Evolutionary conservation across 2,888 invertebrate species (phyloP).

Genomic region (Rhorus exstirpatorius): DNA sequence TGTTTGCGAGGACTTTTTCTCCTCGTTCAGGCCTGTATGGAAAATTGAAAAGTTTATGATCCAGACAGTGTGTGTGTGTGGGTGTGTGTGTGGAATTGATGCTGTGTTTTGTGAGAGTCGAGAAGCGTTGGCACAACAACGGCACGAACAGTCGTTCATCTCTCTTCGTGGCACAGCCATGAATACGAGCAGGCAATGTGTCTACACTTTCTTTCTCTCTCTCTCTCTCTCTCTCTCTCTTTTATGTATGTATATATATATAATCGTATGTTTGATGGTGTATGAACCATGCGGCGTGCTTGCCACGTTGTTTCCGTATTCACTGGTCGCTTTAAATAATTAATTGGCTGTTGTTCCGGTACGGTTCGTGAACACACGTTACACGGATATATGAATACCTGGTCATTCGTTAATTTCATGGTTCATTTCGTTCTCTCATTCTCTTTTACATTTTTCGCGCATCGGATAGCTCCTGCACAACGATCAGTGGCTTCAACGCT

Average conservation of each 20-base stretch:
- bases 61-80: constrained; percentile 46
- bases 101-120: constrained; percentile 37
- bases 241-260: constrained; percentile 34
- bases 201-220: too few relatives aligned
- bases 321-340: constrained; percentile 80
- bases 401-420: constrained; percentile 81
- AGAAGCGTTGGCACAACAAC: constrained; percentile 48
- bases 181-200: constrained; percentile 39
- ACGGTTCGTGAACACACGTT: constrained; percentile 71
- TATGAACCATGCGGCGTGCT: constrained; percentile 64
- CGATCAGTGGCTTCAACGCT: constrained; percentile 46
- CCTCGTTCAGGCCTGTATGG: neutral
- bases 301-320: constrained; percentile 62
- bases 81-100: too few relatives aligned
- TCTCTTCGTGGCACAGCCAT: constrained; percentile 48
- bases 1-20: constrained; percentile 4
- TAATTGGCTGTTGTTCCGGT: constrained; percentile 78
- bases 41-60: constrained; percentile 36
- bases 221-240: too few relatives aligned
- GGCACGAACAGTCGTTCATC: constrained; percentile 50
- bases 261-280: constrained; percentile 45
- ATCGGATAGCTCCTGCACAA: constrained; percentile 27
- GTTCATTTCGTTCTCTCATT: constrained; percentile 78
- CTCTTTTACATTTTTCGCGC: constrained; percentile 64
- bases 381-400: constrained; percentile 78